Evolutionary conservation across 2,888 invertebrate species (phyloP), one percentile per base, ranked within the genome.

Genomic region (Nemapogon koenigi): DNA sequence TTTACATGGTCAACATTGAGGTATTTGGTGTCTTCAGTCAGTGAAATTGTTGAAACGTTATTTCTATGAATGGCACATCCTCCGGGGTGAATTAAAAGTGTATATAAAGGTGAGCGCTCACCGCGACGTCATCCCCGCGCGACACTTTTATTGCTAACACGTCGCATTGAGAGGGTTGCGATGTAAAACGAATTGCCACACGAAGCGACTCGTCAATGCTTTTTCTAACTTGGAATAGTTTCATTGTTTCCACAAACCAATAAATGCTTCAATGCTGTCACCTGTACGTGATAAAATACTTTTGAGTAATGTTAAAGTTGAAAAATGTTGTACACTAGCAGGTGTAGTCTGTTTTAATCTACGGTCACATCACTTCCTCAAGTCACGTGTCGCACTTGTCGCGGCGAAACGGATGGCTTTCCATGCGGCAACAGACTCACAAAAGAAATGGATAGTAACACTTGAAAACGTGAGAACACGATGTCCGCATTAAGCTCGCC

Each of bases 131-230:
- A 30, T 36, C 15, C 7, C 15, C 7, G 11, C 38, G 49, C 44
- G 45, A 51, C 49, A 43, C 45, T 56, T 59, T 59, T 55, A 55
- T 53, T 55, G 50, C 46, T 47, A 48, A 43, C 50, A 46, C 49
- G 49, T 48, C 43, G 43, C 31, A 33, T 45, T 31, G 49, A 51
- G 49, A 53, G 50, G 48, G 45, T 55, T 51, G 53, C 48, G 49
- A 51, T 53, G 49, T 57, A 48, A 53, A 54, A 49, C 47, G 46
- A 49, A 53, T 51, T 47, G 45, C 46, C 26, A 16, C 35, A 35
- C 18, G 3, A 16, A 33, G 33, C 18, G 22, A 8, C 22, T 7
- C 22, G 6, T n/a, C n/a, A n/a, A n/a, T n/a, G n/a, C n/a, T n/a
- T n/a, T n/a, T n/a, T n/a, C n/a, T n/a, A n/a, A n/a, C n/a, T n/a